Base-by-base conservation (phyloP, 2,888 invertebrate genomes). In the Cinara cedri region DNA sequence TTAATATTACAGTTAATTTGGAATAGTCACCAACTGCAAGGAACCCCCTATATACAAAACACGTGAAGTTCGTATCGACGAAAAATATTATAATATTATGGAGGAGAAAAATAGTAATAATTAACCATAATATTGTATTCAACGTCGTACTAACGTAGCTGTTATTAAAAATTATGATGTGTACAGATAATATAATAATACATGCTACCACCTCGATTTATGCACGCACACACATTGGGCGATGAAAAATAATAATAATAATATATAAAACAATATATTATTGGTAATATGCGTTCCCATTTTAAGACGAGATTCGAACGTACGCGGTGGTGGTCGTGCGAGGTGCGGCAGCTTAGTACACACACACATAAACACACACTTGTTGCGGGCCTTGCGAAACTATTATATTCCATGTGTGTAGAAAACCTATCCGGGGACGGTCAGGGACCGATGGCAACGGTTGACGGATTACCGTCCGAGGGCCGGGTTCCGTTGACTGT, bases 301-400 rank as follows among this genome's bases (percentile, higher is more conserved):
- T 71, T 42, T 9, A n/a, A 70, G 60, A 34, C 42, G 16, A 21
- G n/a, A 51, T 34, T 13, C 72, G 54, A 81, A 34, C 34, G 6
- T 4, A 34, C 70, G 46, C 11, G 24, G 49, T 14, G 49, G 70
- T 44, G 76, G 72, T 21, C 72, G 68, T 72, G 81, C 8, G 49
- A 70, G 57, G 63, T 74, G 75, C 82, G 82, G 83, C 81, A 82
- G n/a, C n/a, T 81, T 81, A 34, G 34, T 34, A 34, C 34, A 34
- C 34, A 34, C 34, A 34, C 34, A 34, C 34, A 34, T 6, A 34
- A 3, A 34, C 34, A 34, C 34, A 34, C 34, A 34, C 34, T 34
- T 4, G 34, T 34, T 34, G 6, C 34, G 34, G 3, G 34, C 34
- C 34, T 34, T 34, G 34, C 34, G 34, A 34, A 34, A 34, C 34